Conservation (phyloP, 2,888 invertebrate genomes). For the Pachliopta kotzebuea region DNA sequence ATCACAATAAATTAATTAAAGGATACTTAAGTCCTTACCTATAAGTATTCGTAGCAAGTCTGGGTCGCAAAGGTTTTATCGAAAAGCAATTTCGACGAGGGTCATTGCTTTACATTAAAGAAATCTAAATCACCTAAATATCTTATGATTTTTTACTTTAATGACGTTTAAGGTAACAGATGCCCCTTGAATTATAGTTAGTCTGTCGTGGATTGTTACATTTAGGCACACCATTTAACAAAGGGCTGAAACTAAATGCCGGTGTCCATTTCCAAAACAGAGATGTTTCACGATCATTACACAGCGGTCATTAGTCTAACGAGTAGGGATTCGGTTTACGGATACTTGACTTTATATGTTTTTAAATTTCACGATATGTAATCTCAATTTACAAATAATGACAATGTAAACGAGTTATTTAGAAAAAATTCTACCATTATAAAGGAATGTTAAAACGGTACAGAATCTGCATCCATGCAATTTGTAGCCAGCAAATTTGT, state of each 20-base stretch:
- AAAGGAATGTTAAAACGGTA: background rate
- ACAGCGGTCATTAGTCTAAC: constrained; percentile 56
- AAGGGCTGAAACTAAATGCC: constrained; percentile 60
- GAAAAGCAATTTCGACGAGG: constrained; percentile 21
- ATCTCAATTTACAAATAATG: background rate
- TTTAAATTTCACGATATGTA: background rate
- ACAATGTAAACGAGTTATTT: background rate
- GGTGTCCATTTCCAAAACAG: constrained; percentile 51
- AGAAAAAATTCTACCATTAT: no score
- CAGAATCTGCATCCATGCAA: background rate
- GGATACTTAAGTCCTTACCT: background rate
- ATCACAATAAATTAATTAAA: constrained; percentile 17
- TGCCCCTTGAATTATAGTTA: constrained; percentile 50
- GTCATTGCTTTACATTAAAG: constrained; percentile 24
- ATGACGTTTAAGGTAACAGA: constrained; percentile 44
- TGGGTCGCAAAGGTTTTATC: constrained; percentile 14
- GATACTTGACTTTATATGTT: constrained; percentile 14
- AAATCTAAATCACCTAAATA: constrained; percentile 33
- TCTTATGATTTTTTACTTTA: constrained; percentile 33
- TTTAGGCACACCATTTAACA: constrained; percentile 60
- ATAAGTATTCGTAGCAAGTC: constrained; percentile 14
- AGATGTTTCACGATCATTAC: constrained; percentile 50
- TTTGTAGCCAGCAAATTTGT: background rate
- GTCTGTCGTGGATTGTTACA: constrained; percentile 44
- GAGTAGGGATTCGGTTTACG: constrained; percentile 47